Evolutionary conservation across 2,888 invertebrate species (phyloP).

Genomic region (Strigamia transsilvanica): DNA sequence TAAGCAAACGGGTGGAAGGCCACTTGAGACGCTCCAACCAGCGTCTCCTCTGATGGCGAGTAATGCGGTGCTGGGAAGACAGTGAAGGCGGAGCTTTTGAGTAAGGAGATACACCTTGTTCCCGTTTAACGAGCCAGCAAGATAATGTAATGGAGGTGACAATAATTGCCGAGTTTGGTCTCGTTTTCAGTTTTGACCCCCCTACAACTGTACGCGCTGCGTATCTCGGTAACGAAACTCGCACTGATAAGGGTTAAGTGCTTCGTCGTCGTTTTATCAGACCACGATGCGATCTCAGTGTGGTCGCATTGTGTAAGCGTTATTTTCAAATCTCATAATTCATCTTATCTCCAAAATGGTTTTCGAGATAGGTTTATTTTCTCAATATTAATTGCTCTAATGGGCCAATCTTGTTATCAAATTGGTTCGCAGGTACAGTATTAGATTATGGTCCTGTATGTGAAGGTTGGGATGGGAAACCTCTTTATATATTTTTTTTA

Average conservation of each 20-base stretch:
- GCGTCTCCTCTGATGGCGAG: constrained; percentile 15
- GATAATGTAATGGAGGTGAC: constrained; percentile 47
- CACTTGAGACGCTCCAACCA: constrained; percentile 28
- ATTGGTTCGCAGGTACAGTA: neutral
- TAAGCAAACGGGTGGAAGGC: constrained; percentile 38
- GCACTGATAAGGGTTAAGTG: constrained; percentile 45
- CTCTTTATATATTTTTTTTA: neutral
- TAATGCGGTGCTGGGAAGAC: constrained; percentile 14
- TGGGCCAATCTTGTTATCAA: neutral
- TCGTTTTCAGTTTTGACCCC: constrained; percentile 46
- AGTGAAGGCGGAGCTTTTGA: constrained; percentile 28
- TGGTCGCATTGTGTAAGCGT: constrained; percentile 39
- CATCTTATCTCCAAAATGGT: constrained; percentile 48
- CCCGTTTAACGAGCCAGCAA: constrained; percentile 16
- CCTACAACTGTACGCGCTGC: constrained; percentile 2
- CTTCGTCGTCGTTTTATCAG: constrained; percentile 45
- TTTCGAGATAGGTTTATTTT: constrained; percentile 32
- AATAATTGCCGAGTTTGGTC: constrained; percentile 44
- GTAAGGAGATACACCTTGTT: constrained; percentile 16
- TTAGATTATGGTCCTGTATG: too few relatives aligned
- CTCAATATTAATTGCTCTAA: constrained; percentile 24
- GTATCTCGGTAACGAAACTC: constrained; percentile 44
- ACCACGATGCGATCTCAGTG: neutral
- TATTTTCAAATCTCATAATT: constrained; percentile 47
- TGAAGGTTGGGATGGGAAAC: neutral